phyloP scores from a whole-genome alignment of 1,140 invertebrate species.

The Drosophila kurseongensis region DNA sequence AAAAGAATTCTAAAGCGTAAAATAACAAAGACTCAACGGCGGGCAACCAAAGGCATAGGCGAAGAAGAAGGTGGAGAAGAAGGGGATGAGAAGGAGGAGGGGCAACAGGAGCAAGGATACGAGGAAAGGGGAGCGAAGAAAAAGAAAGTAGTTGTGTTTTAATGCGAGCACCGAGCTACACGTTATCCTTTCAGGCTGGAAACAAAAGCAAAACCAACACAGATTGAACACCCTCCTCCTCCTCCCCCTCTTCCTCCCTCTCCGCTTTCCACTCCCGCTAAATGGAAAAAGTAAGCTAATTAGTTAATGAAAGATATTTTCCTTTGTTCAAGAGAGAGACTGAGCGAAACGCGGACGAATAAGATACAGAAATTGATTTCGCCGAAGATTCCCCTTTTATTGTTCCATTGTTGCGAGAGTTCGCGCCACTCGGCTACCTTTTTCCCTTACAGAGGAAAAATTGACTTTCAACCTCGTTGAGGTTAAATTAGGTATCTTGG shows the following conservation, averaged over 20 bases:
- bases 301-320: slow-evolving; percentile 83
- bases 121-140: not conserved
- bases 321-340: slow-evolving; percentile 62
- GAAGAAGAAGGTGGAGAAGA: slow-evolving; percentile 7
- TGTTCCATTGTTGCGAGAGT: not conserved
- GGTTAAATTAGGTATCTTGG: too few relatives aligned
- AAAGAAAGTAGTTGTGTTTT: slow-evolving; percentile 71
- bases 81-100: not conserved
- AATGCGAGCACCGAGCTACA: slow-evolving; percentile 55
- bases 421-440: not conserved
- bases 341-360: slow-evolving; percentile 3
- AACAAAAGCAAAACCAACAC: slow-evolving; percentile 67
- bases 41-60: slow-evolving; percentile 47
- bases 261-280: slow-evolving; percentile 1
- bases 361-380: slow-evolving; percentile 25
- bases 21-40: slow-evolving; percentile 73
- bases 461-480: too few relatives aligned
- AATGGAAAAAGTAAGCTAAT: slow-evolving; percentile 79
- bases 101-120: not conserved
- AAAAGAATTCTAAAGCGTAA: slow-evolving; percentile 81
- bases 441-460: not conserved
- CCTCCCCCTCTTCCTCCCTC: not conserved
- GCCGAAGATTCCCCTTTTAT: not conserved
- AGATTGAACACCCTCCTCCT: slow-evolving; percentile 32
- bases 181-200: slow-evolving; percentile 67